phyloP scores from a whole-genome alignment of 2,888 invertebrate species.

The Meganola albula region DNA sequence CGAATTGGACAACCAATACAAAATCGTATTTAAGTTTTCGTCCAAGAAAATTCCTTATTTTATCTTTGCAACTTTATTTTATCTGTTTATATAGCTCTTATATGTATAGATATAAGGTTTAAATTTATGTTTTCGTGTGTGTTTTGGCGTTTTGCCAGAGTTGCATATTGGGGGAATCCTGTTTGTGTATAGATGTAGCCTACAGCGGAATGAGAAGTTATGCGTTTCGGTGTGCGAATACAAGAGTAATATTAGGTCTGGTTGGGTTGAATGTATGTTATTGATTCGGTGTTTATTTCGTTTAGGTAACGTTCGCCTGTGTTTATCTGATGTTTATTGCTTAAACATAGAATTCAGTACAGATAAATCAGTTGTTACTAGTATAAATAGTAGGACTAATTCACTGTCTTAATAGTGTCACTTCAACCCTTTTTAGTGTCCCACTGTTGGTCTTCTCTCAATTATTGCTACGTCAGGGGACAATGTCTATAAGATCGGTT shows the following conservation, averaged over 20 bases:
- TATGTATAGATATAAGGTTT: background rate
- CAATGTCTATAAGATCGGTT: no score
- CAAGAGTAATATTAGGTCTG: slow-evolving; percentile 4
- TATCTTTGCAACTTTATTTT: slow-evolving; percentile 8
- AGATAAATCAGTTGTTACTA: no score
- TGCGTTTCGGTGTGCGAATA: slow-evolving; percentile 9
- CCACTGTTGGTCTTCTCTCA: no score
- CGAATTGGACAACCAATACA: slow-evolving; percentile 21
- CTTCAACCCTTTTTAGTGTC: no score
- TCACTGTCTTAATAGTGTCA: no score
- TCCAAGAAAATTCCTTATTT: slow-evolving; percentile 21
- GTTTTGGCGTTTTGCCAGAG: slow-evolving; percentile 8
- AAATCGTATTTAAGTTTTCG: slow-evolving; percentile 27
- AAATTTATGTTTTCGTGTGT: slow-evolving; percentile 3
- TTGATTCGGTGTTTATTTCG: no score
- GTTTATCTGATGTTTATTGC: no score
- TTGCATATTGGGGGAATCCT: slow-evolving; percentile 21
- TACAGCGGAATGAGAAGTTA: slow-evolving; percentile 17
- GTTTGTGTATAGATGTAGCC: slow-evolving; percentile 7
- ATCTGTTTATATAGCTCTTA: slow-evolving; percentile 6
- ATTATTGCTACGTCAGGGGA: no score
- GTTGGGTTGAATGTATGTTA: background rate
- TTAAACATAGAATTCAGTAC: no score
- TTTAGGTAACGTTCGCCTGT: no score
- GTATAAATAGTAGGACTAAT: no score